These are phyloP conservation scores for Sarcophaga caerulescens DNA, from an alignment of 2,888 invertebrate genomes.

Conservation along the genomic window DNA sequence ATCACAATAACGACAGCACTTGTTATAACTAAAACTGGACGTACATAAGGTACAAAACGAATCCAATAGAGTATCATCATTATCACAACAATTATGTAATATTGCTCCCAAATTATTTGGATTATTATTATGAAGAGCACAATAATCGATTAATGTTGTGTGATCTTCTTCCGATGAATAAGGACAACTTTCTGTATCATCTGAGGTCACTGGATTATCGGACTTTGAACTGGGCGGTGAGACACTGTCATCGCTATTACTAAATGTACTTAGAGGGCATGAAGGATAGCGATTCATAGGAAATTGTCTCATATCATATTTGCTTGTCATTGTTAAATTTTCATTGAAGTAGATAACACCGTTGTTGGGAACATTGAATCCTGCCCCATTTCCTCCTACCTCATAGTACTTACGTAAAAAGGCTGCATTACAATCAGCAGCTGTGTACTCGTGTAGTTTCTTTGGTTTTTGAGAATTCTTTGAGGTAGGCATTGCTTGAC, in stretches of 20 bases:
- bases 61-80: constrained; percentile 75
- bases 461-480: constrained; percentile 75
- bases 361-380: constrained; percentile 43
- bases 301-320: constrained; percentile 77
- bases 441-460: constrained; percentile 79
- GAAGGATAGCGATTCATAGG: constrained; percentile 74
- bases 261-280: constrained; percentile 63
- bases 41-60: constrained; percentile 81
- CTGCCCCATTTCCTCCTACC: constrained; percentile 67
- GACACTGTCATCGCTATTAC: constrained; percentile 69
- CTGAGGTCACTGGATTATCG: constrained; percentile 58
- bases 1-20: constrained; percentile 79
- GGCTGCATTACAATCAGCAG: constrained; percentile 77
- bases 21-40: constrained; percentile 81
- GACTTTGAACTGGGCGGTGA: constrained; percentile 70
- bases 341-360: constrained; percentile 80
- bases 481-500: constrained; percentile 55
- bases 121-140: constrained; percentile 36
- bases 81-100: constrained; percentile 54
- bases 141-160: constrained; percentile 70
- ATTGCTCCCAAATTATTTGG: constrained; percentile 29
- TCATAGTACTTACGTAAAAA: constrained; percentile 79
- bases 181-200: constrained; percentile 75
- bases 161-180: constrained; percentile 78
- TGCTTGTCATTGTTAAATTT: constrained; percentile 81